Evolutionary conservation across 2,888 invertebrate species (phyloP).

Genomic region (Acleris sparsana): DNA sequence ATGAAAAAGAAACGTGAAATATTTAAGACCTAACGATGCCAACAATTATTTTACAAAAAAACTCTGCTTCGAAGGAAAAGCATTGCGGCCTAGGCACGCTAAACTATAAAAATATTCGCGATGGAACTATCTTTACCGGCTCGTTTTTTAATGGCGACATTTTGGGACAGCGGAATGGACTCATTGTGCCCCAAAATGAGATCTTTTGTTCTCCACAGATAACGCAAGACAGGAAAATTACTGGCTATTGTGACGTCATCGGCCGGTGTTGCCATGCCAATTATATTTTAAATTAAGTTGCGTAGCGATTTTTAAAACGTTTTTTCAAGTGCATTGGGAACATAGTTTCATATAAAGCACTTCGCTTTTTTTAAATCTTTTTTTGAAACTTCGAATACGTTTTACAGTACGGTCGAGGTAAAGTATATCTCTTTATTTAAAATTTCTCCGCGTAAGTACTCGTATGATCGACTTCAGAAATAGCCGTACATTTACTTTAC

Average conservation of each 20-base stretch:
- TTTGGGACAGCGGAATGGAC: constrained; percentile 32
- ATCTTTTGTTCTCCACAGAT: constrained; percentile 36
- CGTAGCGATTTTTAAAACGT: background rate
- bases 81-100: no score
- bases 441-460: no score
- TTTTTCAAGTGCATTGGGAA: no score
- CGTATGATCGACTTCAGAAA: no score
- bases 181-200: constrained; percentile 41
- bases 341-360: no score
- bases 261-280: constrained; percentile 67
- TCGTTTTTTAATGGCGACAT: constrained; percentile 37
- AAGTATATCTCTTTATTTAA: no score
- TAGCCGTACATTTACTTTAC: no score
- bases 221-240: constrained; percentile 40
- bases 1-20: no score
- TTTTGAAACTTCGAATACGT: no score
- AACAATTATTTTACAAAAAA: background rate
- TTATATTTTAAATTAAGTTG: constrained; percentile 55
- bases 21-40: no score
- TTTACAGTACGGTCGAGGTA: no score
- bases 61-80: background rate
- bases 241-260: constrained; percentile 15
- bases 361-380: no score
- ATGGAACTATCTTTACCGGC: constrained; percentile 23
- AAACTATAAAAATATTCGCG: background rate